phyloP scores from a whole-genome alignment of 2,888 invertebrate genomes.

The Epistrophe eligans region DNA sequence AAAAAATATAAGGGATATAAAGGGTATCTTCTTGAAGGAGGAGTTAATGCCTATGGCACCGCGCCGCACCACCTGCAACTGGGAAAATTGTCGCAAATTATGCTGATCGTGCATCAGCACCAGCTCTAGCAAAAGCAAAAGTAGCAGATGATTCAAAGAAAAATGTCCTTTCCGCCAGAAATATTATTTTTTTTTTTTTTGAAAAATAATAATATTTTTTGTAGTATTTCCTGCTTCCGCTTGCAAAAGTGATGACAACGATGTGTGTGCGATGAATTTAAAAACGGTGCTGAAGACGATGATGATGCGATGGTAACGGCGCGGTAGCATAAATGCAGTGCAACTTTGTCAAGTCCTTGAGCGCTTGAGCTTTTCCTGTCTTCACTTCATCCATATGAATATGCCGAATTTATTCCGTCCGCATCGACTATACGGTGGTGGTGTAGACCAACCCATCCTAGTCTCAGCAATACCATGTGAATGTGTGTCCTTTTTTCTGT shows the following conservation, averaged over 20 bases:
- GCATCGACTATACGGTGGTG: constrained; percentile 40
- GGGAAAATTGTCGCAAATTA: constrained; percentile 74
- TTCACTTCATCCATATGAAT: constrained; percentile 41
- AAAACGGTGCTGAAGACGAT: constrained; percentile 33
- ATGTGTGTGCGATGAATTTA: constrained; percentile 73
- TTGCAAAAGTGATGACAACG: constrained; percentile 62
- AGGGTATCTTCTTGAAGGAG: not conserved
- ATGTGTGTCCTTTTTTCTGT: not conserved
- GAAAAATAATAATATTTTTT: constrained; percentile 25
- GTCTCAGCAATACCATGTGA: not conserved
- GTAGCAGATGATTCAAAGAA: constrained; percentile 60
- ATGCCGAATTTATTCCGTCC: constrained; percentile 68
- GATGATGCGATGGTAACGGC: not conserved
- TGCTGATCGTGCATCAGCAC: constrained; percentile 70
- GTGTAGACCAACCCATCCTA: not conserved
- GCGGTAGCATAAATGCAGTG: constrained; percentile 44
- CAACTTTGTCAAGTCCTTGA: constrained; percentile 63
- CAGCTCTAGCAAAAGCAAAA: not conserved
- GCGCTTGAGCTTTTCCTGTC: constrained; percentile 52
- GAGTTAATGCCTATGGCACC: constrained; percentile 71
- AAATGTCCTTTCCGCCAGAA: constrained; percentile 68
- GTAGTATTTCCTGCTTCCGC: constrained; percentile 14
- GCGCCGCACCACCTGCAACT: constrained; percentile 63
- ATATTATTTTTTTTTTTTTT: constrained; percentile 67
- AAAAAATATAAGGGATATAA: not conserved